phyloP scores from a whole-genome alignment of 1,140 invertebrate species.

The Patella vulgata region DNA sequence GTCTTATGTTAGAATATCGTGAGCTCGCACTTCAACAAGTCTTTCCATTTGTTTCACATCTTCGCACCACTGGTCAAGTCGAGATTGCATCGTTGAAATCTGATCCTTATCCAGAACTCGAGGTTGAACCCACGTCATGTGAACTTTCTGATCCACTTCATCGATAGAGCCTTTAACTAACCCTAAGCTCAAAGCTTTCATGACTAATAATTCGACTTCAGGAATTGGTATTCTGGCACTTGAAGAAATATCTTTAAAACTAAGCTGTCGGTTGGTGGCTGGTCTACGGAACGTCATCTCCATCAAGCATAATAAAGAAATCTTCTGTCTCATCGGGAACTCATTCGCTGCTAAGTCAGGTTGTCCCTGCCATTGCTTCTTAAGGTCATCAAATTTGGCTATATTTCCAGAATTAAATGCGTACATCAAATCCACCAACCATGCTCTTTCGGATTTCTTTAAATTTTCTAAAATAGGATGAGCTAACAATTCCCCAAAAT shows the following conservation, averaged over 20 bases:
- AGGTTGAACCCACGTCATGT: conserved; percentile 93
- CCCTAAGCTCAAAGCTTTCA: conserved; percentile 97
- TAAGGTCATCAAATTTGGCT: conserved; percentile 83
- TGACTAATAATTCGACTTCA: conserved; percentile 94
- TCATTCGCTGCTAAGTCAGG: conserved; percentile 89
- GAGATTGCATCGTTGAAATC: conserved; percentile 82
- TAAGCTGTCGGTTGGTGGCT: conserved; percentile 79
- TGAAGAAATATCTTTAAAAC: conserved; percentile 90
- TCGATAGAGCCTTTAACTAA: conserved; percentile 95
- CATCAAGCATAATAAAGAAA: conserved; percentile 95
- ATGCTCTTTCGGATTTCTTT: conserved; percentile 81
- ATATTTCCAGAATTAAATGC: conserved; percentile 95
- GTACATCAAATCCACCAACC: conserved; percentile 89
- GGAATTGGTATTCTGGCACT: conserved; percentile 81
- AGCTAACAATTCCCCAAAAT: conserved; percentile 94
- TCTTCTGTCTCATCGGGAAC: conserved; percentile 87
- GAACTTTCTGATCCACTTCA: conserved; percentile 85
- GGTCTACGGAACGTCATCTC: conserved; percentile 83
- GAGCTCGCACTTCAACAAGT: conserved; percentile 82
- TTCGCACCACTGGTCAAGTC: conserved; percentile 82
- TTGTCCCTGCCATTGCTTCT: conserved; percentile 82
- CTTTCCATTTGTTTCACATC: conserved; percentile 85
- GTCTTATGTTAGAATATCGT: conserved; percentile 83
- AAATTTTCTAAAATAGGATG: conserved; percentile 93
- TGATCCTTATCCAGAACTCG: conserved; percentile 83